phyloP scores from a whole-genome alignment of 2,113 vertebrate genomes.

The Vimba vimba region DNA sequence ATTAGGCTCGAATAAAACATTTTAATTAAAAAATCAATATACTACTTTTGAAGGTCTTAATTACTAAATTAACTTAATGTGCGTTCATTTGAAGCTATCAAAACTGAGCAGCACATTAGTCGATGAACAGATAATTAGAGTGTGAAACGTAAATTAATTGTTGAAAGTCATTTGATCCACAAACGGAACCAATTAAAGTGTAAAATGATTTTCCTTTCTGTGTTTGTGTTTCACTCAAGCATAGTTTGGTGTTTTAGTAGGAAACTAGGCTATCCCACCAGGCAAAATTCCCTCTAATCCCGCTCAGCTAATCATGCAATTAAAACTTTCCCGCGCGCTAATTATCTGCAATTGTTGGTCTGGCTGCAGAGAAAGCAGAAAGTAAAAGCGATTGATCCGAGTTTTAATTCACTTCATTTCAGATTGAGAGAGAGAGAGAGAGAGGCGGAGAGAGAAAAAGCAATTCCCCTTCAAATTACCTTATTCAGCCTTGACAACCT shows the following conservation, averaged over 20 bases:
- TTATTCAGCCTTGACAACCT: slow-evolving; percentile 97
- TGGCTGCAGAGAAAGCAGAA: slow-evolving; percentile 87
- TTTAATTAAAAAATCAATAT: slow-evolving; percentile 99
- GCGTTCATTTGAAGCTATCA: slow-evolving; percentile 99
- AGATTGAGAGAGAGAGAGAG: slow-evolving; percentile 83
- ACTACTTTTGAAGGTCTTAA: slow-evolving; percentile 99
- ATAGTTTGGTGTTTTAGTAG: slow-evolving; percentile 92
- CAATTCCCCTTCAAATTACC: slow-evolving; percentile 99
- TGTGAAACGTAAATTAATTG: slow-evolving; percentile 99
- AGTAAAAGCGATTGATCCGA: slow-evolving; percentile 94
- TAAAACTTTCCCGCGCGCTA: slow-evolving; percentile 98
- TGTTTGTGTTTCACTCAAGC: slow-evolving; percentile 90
- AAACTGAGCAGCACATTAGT: slow-evolving; percentile 99
- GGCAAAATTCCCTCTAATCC: slow-evolving; percentile 89
- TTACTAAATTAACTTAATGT: slow-evolving; percentile 99
- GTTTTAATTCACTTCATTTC: slow-evolving; percentile 99
- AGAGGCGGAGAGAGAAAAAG: slow-evolving; percentile 69
- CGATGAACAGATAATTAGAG: slow-evolving; percentile 99
- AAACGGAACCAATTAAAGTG: slow-evolving; percentile 93
- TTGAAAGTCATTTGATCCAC: slow-evolving; percentile 96
- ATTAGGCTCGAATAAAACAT: slow-evolving; percentile 96
- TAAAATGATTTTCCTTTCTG: slow-evolving; percentile 71
- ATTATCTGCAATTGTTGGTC: slow-evolving; percentile 99
- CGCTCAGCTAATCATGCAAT: slow-evolving; percentile 97
- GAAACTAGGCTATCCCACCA: slow-evolving; percentile 83